A percentile compares a stretch with the other conserved stretches of the same genome.
phyloP scores from a whole-genome alignment of 2,797 vertebrate genomes.

The Phalloptychus januarius region DNA sequence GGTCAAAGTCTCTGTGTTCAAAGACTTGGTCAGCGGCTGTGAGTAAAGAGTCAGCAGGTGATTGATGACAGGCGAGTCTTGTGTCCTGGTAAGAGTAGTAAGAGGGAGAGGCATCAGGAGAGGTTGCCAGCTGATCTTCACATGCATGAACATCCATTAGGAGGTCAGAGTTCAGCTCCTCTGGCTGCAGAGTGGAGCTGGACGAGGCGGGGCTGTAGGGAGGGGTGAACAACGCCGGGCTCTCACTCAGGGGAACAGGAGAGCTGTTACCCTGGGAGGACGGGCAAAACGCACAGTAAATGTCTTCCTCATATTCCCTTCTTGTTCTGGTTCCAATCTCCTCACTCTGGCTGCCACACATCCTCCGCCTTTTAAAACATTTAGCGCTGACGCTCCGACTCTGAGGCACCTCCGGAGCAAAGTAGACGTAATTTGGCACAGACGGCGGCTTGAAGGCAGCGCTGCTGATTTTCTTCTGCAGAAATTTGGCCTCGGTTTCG shows the following conservation, averaged over 20 bases:
- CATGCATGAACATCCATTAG: constrained; percentile 63
- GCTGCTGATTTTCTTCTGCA: constrained; percentile 64
- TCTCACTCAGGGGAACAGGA: constrained; percentile 45
- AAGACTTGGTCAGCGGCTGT: constrained; percentile 38
- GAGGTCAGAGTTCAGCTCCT: constrained; percentile 59
- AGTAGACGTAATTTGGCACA: constrained; percentile 16
- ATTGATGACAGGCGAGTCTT: constrained; percentile 45
- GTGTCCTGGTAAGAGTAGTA: constrained; percentile 57
- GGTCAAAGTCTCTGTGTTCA: constrained; percentile 37
- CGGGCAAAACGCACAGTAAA: constrained; percentile 8
- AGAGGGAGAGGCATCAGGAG: constrained; percentile 65
- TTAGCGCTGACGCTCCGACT: constrained; percentile 22
- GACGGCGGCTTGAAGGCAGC: constrained; percentile 44
- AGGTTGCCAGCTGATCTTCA: constrained; percentile 59
- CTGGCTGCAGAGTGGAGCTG: constrained; percentile 61
- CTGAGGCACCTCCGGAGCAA: constrained; percentile 26
- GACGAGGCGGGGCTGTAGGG: constrained; percentile 79
- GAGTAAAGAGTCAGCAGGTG: constrained; percentile 41
- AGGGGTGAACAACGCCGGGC: constrained; percentile 66
- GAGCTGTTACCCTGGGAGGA: constrained; percentile 44
- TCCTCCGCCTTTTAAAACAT: constrained; percentile 67
- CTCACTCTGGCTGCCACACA: constrained; percentile 39
- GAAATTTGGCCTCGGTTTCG: constrained; percentile 76
- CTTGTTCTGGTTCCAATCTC: constrained; percentile 43
- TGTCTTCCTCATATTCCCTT: constrained; percentile 39